Base-by-base conservation (phyloP, 2,888 invertebrate species). In the Belgica antarctica region DNA sequence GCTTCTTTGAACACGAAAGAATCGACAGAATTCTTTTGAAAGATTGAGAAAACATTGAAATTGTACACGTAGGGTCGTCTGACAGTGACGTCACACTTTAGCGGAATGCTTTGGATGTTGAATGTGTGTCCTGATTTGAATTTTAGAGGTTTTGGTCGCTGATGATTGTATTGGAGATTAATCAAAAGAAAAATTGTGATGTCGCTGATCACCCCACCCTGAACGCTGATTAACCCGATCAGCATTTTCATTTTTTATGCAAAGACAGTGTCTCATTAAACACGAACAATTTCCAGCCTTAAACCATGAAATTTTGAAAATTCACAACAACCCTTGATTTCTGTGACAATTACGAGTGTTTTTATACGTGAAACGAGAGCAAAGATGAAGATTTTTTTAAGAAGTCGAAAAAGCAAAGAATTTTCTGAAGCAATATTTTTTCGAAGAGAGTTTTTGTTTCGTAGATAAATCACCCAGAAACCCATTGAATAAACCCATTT, bases 261-360 rank as follows among this genome's bases (percentile, higher is more conserved):
- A n/a, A n/a, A 17, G 22, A 52, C 52, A 52, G 7, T 52, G 52
- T 52, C 59, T 24, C 17, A 24, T 5, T 10, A 66, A 68, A 57
- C 68, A 68, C 68, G 68, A 68, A 68, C 68, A 68, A 68, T 68
- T 68, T 68, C 68, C 68, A 68, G 68, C 68, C 68, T 68, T 68
- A 68, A 46, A 63, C 4, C 12, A 31, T n/a, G n/a, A n/a, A n/a
- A n/a, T n/a, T n/a, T 28, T 19, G 57, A 52, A 52, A 52, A 27
- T 17, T 8, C 31, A 59, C 28, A 12, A 68, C 52, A 68, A 68
- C 34, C 52, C 57, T 68, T 68, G 46, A 66, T 66, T 66, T 66
- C 47, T 66, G 65, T 66, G 65, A 47, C 46, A 47, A 66, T 68
- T 65, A 59, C 57, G 22, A 27, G 34, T 68, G 68, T 57, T 68